A percentile compares a stretch with the other conserved stretches of the same genome.
Conservation (phyloP, 2,888 invertebrate genomes). For the Chaetoderma sp. region DNA sequence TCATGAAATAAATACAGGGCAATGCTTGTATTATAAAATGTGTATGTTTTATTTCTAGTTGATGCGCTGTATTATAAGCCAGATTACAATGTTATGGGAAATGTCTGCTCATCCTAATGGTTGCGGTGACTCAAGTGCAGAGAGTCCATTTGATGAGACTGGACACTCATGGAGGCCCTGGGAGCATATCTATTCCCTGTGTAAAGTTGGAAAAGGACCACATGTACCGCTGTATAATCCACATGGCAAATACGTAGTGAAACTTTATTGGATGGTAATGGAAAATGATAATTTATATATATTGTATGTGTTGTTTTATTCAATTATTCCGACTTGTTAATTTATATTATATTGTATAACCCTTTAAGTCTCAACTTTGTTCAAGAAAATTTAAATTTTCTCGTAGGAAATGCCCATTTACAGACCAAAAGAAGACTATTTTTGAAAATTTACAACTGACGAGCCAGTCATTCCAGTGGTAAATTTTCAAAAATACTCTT, state of each 20-base stretch:
- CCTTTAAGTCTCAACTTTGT: too few species aligned
- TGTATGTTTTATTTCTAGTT: conserved; percentile 48
- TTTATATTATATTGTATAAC: neutral
- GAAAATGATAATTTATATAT: neutral
- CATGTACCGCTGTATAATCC: conserved; percentile 67
- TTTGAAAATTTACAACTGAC: too few species aligned
- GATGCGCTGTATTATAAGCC: conserved; percentile 67
- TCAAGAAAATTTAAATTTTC: too few species aligned
- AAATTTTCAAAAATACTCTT: too few species aligned
- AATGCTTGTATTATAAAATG: too few species aligned
- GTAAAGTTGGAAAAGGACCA: conserved; percentile 65
- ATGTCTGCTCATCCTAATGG: conserved; percentile 50
- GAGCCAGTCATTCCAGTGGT: too few species aligned
- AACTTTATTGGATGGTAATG: conserved; percentile 69
- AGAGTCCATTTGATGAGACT: conserved; percentile 42
- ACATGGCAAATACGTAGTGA: conserved; percentile 69
- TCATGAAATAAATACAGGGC: too few species aligned
- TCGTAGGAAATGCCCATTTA: too few species aligned
- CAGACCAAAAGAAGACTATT: too few species aligned
- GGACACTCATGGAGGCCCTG: conserved; percentile 67
- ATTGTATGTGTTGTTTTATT: neutral
- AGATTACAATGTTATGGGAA: conserved; percentile 66
- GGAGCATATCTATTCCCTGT: conserved; percentile 69
- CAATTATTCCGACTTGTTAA: neutral
- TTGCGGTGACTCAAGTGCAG: too few species aligned